phyloP scores from a whole-genome alignment of 2,113 vertebrate species.

The Cromileptes altivelis region DNA sequence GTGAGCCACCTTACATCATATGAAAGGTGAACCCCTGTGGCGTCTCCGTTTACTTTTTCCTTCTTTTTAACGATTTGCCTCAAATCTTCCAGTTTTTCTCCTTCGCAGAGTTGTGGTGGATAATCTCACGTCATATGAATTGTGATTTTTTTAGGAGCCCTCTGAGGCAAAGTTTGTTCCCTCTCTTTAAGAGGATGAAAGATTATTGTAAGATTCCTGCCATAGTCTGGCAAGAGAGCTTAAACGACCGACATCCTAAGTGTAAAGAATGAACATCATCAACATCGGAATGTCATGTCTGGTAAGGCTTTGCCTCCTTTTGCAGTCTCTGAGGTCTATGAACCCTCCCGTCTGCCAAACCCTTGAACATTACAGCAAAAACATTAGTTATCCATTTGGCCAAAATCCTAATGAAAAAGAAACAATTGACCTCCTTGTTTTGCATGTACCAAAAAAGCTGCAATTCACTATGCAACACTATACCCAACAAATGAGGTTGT shows the following conservation, averaged over 20 bases:
- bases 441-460: constrained; percentile 2
- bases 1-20: constrained; percentile 22
- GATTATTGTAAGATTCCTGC: constrained; percentile 40
- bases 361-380: not conserved
- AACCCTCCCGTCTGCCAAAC: not conserved
- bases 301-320: constrained; percentile 15
- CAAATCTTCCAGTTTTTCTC: not conserved
- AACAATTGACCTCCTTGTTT: not conserved
- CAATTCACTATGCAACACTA: constrained; percentile 1
- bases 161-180: constrained; percentile 21
- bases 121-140: constrained; percentile 44
- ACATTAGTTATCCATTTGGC: not conserved
- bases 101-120: constrained; percentile 29
- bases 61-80: constrained; percentile 8
- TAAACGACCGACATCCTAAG: constrained; percentile 41
- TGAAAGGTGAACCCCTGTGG: constrained; percentile 5
- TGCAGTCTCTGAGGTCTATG: constrained; percentile 7
- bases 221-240: constrained; percentile 28
- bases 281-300: constrained; percentile 15
- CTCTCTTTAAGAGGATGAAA: constrained; percentile 47
- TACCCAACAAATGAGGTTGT: constrained; percentile 31
- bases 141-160: constrained; percentile 32
- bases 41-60: not conserved
- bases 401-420: not conserved
- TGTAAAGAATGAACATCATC: constrained; percentile 30